These are phyloP conservation scores for Gymnorhina tibicen DNA, from an alignment of 2,113 vertebrate species.

Conservation along the genomic window DNA sequence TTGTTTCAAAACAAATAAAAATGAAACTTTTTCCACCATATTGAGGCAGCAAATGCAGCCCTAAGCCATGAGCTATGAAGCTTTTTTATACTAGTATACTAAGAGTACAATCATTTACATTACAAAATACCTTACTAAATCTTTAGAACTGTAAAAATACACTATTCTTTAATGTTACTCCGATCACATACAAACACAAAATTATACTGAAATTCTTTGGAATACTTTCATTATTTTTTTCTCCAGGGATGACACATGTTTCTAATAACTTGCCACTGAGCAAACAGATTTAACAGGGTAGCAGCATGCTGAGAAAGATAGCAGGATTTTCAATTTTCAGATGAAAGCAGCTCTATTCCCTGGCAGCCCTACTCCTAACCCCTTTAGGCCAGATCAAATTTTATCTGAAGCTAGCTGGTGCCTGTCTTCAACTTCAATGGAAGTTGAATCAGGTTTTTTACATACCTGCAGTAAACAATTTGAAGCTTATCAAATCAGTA, in stretches of 20 bases:
- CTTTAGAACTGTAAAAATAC: not conserved
- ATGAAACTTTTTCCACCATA: not conserved
- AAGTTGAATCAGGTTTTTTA: not conserved
- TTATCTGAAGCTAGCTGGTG: slow-evolving; percentile 20
- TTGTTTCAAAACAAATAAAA: not conserved
- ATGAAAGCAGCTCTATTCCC: slow-evolving; percentile 61
- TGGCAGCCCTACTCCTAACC: slow-evolving; percentile 14
- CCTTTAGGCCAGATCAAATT: slow-evolving; percentile 53
- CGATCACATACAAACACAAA: not conserved
- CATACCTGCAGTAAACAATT: slow-evolving; percentile 32
- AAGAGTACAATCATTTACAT: not conserved
- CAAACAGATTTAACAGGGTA: slow-evolving; percentile 57
- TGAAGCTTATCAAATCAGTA: slow-evolving; percentile 36
- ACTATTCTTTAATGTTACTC: not conserved
- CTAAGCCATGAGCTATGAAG: not conserved
- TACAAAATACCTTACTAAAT: not conserved
- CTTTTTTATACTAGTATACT: not conserved
- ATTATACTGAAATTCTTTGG: not conserved
- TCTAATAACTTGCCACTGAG: slow-evolving; percentile 51
- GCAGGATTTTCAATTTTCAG: slow-evolving; percentile 64
- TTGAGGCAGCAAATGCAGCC: not conserved
- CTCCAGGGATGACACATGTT: slow-evolving; percentile 46
- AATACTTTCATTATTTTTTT: slow-evolving; percentile 14
- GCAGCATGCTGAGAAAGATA: slow-evolving; percentile 59
- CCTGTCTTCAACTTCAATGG: not conserved